A percentile compares a stretch with the other conserved stretches of the same genome.
phyloP scores from a whole-genome alignment of 2,113 vertebrate species.

The Trematocara marginatum region DNA sequence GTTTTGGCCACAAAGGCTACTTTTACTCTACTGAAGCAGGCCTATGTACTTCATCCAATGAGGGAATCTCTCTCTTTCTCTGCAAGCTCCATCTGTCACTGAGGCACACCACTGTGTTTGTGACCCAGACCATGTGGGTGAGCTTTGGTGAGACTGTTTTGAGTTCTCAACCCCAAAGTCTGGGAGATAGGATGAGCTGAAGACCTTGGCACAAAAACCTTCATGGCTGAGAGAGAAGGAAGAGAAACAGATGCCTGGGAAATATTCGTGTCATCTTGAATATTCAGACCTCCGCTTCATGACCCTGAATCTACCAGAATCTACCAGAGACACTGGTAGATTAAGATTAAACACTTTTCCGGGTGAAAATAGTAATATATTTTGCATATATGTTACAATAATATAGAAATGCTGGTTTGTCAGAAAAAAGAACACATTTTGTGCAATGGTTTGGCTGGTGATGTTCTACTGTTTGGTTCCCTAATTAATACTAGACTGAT shows the following conservation, averaged over 20 bases:
- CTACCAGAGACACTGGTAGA: not conserved
- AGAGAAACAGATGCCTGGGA: constrained; percentile 28
- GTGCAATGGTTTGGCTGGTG: not conserved
- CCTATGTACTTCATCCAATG: constrained; percentile 37
- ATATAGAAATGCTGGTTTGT: not conserved
- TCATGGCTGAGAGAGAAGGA: not conserved
- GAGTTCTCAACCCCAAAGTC: constrained; percentile 17
- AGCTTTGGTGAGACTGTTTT: constrained; percentile 27
- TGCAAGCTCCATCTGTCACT: constrained; percentile 60
- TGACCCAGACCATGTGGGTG: constrained; percentile 43
- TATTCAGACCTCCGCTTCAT: not conserved
- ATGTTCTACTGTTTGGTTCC: not conserved
- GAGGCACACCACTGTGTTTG: constrained; percentile 28
- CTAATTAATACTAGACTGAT: not conserved
- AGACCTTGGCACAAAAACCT: constrained; percentile 32
- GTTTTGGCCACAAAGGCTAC: not conserved
- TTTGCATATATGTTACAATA: not conserved
- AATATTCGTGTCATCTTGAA: constrained; percentile 26
- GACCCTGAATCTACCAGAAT: not conserved
- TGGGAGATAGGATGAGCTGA: constrained; percentile 17
- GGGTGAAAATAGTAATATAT: not conserved
- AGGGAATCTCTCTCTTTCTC: constrained; percentile 24
- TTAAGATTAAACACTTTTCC: not conserved
- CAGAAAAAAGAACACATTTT: not conserved
- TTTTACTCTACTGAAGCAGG: constrained; percentile 5